Evolutionary conservation across 2,797 vertebrate species (phyloP).

Genomic region (Pseudochirops corinnae): DNA sequence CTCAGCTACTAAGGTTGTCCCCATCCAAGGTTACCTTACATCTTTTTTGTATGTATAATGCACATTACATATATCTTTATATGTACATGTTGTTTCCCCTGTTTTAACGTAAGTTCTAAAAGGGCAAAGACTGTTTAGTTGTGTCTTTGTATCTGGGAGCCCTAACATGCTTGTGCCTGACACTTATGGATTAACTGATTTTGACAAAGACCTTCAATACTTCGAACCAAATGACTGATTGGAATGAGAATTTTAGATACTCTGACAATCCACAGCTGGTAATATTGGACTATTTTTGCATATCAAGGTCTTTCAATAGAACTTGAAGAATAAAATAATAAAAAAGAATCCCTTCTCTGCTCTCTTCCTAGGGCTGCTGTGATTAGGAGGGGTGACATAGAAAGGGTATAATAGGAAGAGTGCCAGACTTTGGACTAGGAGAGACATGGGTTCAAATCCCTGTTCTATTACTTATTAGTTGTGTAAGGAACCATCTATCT

Average conservation of each 20-base stretch:
- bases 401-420: background rate
- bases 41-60: background rate
- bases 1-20: background rate
- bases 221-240: background rate
- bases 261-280: background rate
- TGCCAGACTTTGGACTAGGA: background rate
- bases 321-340: background rate
- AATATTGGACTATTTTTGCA: background rate
- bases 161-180: background rate
- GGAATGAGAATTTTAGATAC: background rate
- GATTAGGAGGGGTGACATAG: background rate
- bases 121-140: background rate
- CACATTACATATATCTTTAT: background rate
- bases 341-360: background rate
- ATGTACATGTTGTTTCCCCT: background rate
- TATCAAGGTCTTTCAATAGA: background rate
- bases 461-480: background rate
- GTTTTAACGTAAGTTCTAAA: background rate
- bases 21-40: background rate
- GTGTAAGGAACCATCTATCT: background rate
- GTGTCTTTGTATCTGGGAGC: background rate
- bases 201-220: background rate
- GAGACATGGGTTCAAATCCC: background rate
- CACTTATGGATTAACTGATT: background rate
- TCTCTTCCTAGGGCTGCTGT: background rate